Evolutionary conservation across 2,797 vertebrate genomes (phyloP).

Genomic region (Betta splendens): DNA sequence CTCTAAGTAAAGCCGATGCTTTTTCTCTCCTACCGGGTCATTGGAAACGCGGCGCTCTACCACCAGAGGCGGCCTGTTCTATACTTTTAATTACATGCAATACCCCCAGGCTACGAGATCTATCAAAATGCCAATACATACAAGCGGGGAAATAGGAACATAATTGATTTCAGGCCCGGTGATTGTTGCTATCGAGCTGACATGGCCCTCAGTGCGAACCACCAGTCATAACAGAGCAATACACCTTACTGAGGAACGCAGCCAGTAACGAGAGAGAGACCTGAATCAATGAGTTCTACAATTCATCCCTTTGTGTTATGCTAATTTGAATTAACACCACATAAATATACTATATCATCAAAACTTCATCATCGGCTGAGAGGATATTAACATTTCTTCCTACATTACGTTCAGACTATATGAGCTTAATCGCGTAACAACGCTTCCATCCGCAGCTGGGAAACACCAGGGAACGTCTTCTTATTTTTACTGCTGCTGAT

Average conservation of each 20-base stretch:
- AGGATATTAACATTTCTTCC: background rate
- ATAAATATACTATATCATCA: background rate
- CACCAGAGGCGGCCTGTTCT: conserved; percentile 26
- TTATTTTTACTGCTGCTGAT: conserved; percentile 66
- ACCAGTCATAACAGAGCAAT: conserved; percentile 38
- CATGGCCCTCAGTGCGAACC: conserved; percentile 36
- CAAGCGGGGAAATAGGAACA: conserved; percentile 70
- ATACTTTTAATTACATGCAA: conserved; percentile 63
- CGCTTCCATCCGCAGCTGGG: conserved; percentile 16
- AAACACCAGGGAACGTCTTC: conserved; percentile 41
- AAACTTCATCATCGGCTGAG: background rate
- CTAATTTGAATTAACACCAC: background rate
- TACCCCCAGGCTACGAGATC: conserved; percentile 68
- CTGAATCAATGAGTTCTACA: conserved; percentile 22
- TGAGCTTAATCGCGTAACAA: background rate
- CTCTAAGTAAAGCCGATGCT: conserved; percentile 39
- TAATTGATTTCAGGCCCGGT: conserved; percentile 70
- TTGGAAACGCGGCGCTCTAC: conserved; percentile 50
- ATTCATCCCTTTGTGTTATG: conserved; percentile 6
- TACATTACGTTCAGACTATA: background rate
- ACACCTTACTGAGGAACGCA: conserved; percentile 27
- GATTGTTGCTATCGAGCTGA: conserved; percentile 76
- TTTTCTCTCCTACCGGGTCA: conserved; percentile 33
- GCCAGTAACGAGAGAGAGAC: conserved; percentile 44
- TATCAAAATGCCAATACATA: conserved; percentile 73